Percentiles rank a stretch among this genome's conserved stretches.
Conservation (phyloP, 2,888 invertebrate genomes). For the Lissocephala sabroskyi region DNA sequence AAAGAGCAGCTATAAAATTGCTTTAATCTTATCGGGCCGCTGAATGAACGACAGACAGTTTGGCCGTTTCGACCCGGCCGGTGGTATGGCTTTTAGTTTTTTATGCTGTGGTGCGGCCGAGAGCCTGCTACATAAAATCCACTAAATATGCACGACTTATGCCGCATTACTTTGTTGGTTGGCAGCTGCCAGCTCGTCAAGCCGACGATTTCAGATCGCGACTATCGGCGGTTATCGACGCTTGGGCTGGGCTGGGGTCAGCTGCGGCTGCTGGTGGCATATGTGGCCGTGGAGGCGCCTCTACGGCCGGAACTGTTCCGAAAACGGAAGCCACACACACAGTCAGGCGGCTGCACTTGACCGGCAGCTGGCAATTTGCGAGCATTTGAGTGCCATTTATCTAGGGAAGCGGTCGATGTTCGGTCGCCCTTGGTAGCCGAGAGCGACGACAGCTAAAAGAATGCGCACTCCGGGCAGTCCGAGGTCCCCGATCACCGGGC, state of each 20-base stretch:
- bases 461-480: conserved; percentile 50
- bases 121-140: conserved; percentile 26
- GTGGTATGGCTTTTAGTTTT: not conserved
- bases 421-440: conserved; percentile 11
- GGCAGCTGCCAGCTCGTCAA: not conserved
- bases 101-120: not conserved
- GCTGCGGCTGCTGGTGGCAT: conserved; percentile 36
- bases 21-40: conserved; percentile 67
- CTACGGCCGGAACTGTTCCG: conserved; percentile 1
- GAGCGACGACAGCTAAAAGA: conserved; percentile 61
- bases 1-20: conserved; percentile 70
- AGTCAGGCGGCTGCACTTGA: conserved; percentile 31
- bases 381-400: conserved; percentile 5
- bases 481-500: conserved; percentile 14
- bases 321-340: conserved; percentile 2
- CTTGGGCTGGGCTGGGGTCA: conserved; percentile 23
- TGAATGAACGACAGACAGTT: not conserved
- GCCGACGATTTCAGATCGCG: too few relatives aligned
- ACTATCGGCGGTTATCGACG: conserved; percentile 4
- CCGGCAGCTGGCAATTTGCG: conserved; percentile 61
- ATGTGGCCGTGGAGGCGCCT: conserved; percentile 39
- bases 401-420: not conserved
- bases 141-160: conserved; percentile 58
- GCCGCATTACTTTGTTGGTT: conserved; percentile 38
- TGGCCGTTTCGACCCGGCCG: not conserved